Base-by-base conservation (phyloP, 2,888 invertebrate species). In the Eledona agricola region DNA sequence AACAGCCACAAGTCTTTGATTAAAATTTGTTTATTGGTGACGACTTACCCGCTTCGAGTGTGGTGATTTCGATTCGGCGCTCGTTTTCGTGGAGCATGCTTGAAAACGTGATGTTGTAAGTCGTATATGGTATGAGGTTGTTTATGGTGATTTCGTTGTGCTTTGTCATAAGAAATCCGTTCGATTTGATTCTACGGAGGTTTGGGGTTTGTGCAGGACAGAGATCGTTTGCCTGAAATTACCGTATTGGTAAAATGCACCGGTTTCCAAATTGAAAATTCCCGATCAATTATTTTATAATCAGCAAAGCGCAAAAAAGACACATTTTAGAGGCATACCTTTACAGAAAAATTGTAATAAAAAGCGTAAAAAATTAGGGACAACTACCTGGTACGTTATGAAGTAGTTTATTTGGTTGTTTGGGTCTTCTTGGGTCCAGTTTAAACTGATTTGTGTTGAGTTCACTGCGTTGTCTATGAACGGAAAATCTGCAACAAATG, bases 111-210 rank as follows among this genome's bases (percentile, higher is more conserved):
- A 75, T 54, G 37, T 69, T 69, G 45, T 75, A 75, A 6, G 57
- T 25, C 0, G 75, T 75, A 46, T 64, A 72, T 1, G 74, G 75
- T 10, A 72, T 35, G 6, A 75, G 57, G 51, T 71, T 60, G 1
- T 63, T 55, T 10, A 75, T 57, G 15, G 58, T 40, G 2, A 72
- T 49, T 55, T 67, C 59, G 45, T 64, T 72, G 3, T 58, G 55
- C 52, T 65, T 69, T 2, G 67, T 69, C 7, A 69, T 62, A 4
- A 73, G 13, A 49, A 70, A 72, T 22, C 72, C 73, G 58, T 66
- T 69, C 0, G 74, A 74, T 60, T 69, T 72, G 6, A 61, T 29
- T 46, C 75, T 62, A 12, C 51, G 43, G 6, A 56, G 52, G 49
- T 63, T 66, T 17, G 43, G 54, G 3, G 60, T 52, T n/a, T 60